Evolutionary conservation across 2,888 invertebrate genomes (phyloP), one percentile per base, ranked within the genome.

Genomic region (Nomada lathburiana): DNA sequence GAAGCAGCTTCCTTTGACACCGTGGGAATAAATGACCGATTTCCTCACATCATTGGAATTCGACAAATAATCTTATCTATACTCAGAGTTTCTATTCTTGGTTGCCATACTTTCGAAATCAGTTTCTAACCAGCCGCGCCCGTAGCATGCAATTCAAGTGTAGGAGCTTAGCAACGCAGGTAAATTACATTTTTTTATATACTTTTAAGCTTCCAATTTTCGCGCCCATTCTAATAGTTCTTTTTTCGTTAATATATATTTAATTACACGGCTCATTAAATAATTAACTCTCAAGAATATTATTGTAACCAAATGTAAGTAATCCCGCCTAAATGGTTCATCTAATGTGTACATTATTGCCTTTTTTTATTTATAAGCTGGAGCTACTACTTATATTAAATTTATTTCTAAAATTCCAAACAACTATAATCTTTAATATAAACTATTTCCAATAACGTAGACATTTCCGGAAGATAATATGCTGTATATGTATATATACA

Each of bases 21-120:
- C 3, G 18, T 16, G n/a, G 23, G 13, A 55, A 23, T 53, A 47
- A n/a, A 2, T 47, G 11, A 5, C 47, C 9, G 9, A 26, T 55
- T 10, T 1, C 47, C 1, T 67, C 4, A 4, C 1, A 3, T n/a
- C 3, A 20, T 18, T 10, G 16, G 7, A 52, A 70, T 60, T 52
- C 4, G 0, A 44, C 9, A 50, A 50, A 53, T 62, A 80, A 77
- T 63, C 67, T 77, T 77, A 71, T 80, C 80, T 53, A 67, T 52
- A 23, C 2, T 57, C 2, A 26, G n/a, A 9, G 44, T 65, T 70
- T 0, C 7, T 1, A 11, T 26, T 62, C 1, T 2, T 23, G 47
- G 13, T 26, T 26, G 20, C 23, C 26, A 13, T 23, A 42, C 20
- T 2, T 60, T 55, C 2, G 5, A 7, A 26, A 18, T 50, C 20